Evolutionary conservation across 2,888 invertebrate species (phyloP).

Genomic region (Drosophila prostipennis): DNA sequence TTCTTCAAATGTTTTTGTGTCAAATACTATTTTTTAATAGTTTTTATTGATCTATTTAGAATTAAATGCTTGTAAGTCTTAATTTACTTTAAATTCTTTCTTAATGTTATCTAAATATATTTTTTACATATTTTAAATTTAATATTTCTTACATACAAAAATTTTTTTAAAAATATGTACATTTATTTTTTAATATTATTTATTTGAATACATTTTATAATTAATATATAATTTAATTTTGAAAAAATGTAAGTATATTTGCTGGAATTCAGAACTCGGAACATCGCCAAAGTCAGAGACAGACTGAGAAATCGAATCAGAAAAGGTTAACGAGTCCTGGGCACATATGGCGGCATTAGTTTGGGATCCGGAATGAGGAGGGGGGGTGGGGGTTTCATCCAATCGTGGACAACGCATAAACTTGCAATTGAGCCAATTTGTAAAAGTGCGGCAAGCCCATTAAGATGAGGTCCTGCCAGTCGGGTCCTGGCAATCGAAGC

Average conservation of each 20-base stretch:
- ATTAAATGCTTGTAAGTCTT: too few relatives aligned
- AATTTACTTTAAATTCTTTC: too few relatives aligned
- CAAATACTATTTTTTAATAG: too few relatives aligned
- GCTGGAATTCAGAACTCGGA: background rate
- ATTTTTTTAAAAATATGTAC: too few relatives aligned
- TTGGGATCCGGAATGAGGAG: conserved; percentile 42
- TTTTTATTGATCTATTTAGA: too few relatives aligned
- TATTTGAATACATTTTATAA: too few relatives aligned
- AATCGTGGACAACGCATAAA: conserved; percentile 76
- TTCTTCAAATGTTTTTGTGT: background rate
- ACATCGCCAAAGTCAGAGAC: conserved; percentile 1
- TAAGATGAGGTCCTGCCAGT: conserved; percentile 56
- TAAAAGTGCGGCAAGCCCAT: conserved; percentile 80
- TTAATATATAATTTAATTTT: too few relatives aligned
- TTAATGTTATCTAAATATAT: too few relatives aligned
- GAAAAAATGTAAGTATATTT: too few relatives aligned
- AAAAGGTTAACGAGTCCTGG: conserved; percentile 76
- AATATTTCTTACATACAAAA: too few relatives aligned
- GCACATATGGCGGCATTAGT: conserved; percentile 81
- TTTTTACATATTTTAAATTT: too few relatives aligned
- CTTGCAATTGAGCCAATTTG: conserved; percentile 84
- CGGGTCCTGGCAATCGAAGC: conserved; percentile 47
- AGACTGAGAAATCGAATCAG: conserved; percentile 58
- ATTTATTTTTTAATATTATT: background rate
- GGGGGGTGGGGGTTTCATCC: background rate